A percentile compares a stretch with the other conserved stretches of the same genome.
Conservation (phyloP, 2,888 invertebrate genomes). For the Nowickia ferox region DNA sequence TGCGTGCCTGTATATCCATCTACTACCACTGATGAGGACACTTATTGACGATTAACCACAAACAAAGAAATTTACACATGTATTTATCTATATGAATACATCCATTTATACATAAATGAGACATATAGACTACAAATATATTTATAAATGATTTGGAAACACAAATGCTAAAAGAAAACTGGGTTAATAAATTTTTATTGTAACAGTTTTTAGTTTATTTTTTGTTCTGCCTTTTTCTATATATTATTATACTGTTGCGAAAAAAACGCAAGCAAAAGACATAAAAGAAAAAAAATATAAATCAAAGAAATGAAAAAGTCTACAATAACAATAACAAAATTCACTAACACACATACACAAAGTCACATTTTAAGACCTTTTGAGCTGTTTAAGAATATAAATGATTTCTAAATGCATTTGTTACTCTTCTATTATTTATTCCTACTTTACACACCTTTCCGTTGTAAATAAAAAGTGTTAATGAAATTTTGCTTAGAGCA, state of each 20-base stretch:
- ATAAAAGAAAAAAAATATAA: conserved; percentile 1
- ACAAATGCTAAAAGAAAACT: conserved; percentile 41
- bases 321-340: not conserved
- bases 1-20: not conserved
- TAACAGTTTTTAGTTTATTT: conserved; percentile 15
- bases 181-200: conserved; percentile 64
- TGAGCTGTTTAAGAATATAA: conserved; percentile 38
- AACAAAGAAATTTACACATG: not conserved
- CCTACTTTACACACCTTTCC: not conserved
- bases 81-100: not conserved
- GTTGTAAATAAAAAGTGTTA: conserved; percentile 42
- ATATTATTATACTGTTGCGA: conserved; percentile 17
- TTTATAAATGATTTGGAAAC: conserved; percentile 37
- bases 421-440: not conserved
- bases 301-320: not conserved
- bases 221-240: conserved; percentile 14
- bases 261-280: conserved; percentile 30
- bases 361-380: conserved; percentile 4
- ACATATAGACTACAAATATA: conserved; percentile 6
- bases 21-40: conserved; percentile 35
- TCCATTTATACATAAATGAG: not conserved
- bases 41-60: conserved; percentile 48
- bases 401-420: conserved; percentile 56
- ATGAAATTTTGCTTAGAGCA: conserved; percentile 32
- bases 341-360: not conserved